These are phyloP conservation scores for Sarotherodon lohbergeri DNA, from an alignment of 2,113 vertebrate species.

Conservation along the genomic window DNA sequence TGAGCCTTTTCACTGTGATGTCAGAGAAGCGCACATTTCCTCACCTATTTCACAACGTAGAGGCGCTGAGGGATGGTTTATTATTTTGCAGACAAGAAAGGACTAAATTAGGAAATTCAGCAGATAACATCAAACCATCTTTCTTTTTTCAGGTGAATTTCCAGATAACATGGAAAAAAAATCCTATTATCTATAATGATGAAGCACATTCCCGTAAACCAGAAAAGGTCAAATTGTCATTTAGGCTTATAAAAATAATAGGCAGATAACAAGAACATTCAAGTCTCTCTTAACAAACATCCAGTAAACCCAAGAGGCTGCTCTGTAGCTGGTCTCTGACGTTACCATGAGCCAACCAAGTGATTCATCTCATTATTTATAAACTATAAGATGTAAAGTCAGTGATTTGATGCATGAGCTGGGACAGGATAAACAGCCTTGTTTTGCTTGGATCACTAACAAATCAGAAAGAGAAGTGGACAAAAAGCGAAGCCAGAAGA, in stretches of 20 bases:
- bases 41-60: constrained; percentile 16
- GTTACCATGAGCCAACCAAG: background rate
- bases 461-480: background rate
- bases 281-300: background rate
- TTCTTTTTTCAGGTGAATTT: background rate
- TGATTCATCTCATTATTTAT: constrained; percentile 37
- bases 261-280: background rate
- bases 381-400: constrained; percentile 2
- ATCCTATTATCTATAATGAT: background rate
- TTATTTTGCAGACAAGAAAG: background rate
- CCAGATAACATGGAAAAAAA: background rate
- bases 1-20: background rate
- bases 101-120: background rate
- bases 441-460: background rate
- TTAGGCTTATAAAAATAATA: background rate
- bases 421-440: background rate
- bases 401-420: background rate
- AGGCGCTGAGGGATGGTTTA: background rate
- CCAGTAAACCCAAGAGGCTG: background rate
- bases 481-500: background rate
- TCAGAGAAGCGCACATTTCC: background rate
- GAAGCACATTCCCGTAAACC: background rate
- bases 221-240: background rate
- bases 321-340: background rate
- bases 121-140: background rate